Base-by-base conservation (phyloP, 2,888 invertebrate genomes). In the Cantharis flavilabris region DNA sequence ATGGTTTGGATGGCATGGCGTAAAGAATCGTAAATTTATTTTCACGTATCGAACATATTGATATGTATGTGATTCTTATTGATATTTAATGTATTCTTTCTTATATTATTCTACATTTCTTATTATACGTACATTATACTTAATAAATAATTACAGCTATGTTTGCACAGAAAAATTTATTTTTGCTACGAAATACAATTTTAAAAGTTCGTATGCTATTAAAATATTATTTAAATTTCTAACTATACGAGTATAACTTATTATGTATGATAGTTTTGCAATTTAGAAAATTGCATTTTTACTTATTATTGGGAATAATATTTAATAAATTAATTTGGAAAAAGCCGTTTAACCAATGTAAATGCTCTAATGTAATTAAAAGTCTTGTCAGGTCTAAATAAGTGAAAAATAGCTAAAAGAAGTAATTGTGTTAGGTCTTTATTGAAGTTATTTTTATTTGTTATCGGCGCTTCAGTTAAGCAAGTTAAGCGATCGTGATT, bases 401-500 rank as follows among this genome's bases (percentile, higher is more conserved):
- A 80, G 80, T 82, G 81, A 81, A 81, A 82, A 82, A 82, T 82
- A 82, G 80, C 76, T 75, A 80, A 75, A 80, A 75, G 74, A 77
- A 69, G 70, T 82, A 84, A 85, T 80, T 79, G 78, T 74, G 79
- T 84, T 83, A 84, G 79, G 64, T 77, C 81, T 79, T 84, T 84
- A 85, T 83, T 82, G 82, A 82, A 84, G 83, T 83, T 85, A 85
- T 84, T 84, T 84, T 82, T 82, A 83, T 84, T 84, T 85, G 85
- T 84, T 84, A 85, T 84, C 82, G 84, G 80, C 79, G 80, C 80
- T 79, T 81, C 70, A 75, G 75, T 67, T 83, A 84, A 84, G 76
- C 75, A 76, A 77, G 80, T 84, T 83, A 83, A 76, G 77, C 64
- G 75, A 71, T 18, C 72, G 78, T 79, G 80, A 84, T 84, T 82